These are phyloP conservation scores for Cheilosia pagana DNA, from an alignment of 2,888 invertebrate species.

Conservation along the genomic window DNA sequence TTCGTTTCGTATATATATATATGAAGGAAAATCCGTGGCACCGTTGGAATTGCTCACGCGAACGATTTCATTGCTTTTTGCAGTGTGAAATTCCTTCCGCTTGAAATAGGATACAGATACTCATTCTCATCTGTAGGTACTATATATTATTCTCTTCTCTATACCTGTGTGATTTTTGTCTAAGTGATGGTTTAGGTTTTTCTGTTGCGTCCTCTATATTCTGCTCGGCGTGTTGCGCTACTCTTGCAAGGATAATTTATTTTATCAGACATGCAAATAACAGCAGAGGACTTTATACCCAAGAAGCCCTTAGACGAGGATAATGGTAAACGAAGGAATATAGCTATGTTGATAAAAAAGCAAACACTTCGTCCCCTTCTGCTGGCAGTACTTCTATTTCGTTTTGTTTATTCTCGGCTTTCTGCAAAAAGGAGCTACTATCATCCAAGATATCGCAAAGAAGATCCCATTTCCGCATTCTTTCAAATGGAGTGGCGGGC, in stretches of 20 bases:
- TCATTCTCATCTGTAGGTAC: constrained; percentile 44
- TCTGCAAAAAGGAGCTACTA: constrained; percentile 23
- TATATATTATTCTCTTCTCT: constrained; percentile 30
- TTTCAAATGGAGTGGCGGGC: background rate
- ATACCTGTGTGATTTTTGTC: constrained; percentile 57
- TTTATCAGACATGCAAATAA: constrained; percentile 75
- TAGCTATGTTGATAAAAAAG: constrained; percentile 38
- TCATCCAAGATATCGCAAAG: constrained; percentile 28
- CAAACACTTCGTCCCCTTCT: constrained; percentile 23
- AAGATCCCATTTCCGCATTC: constrained; percentile 45
- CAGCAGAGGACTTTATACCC: constrained; percentile 46
- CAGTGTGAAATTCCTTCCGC: constrained; percentile 73
- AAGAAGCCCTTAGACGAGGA: constrained; percentile 44
- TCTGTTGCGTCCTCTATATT: constrained; percentile 12
- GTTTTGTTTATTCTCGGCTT: constrained; percentile 12
- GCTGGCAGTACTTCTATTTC: background rate
- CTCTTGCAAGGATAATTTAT: constrained; percentile 68
- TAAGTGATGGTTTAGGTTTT: constrained; percentile 62
- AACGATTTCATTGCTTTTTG: constrained; percentile 70
- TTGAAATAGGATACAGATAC: constrained; percentile 71
- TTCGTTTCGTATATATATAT: constrained; percentile 20
- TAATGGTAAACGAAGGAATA: constrained; percentile 34
- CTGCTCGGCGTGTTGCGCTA: constrained; percentile 50
- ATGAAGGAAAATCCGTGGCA: constrained; percentile 66
- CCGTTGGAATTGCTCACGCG: constrained; percentile 73